A percentile compares a stretch with the other conserved stretches of the same genome.
These are phyloP conservation scores for Drosophila ficusphila DNA, from an alignment of 1,140 invertebrate species.

Conservation along the genomic window DNA sequence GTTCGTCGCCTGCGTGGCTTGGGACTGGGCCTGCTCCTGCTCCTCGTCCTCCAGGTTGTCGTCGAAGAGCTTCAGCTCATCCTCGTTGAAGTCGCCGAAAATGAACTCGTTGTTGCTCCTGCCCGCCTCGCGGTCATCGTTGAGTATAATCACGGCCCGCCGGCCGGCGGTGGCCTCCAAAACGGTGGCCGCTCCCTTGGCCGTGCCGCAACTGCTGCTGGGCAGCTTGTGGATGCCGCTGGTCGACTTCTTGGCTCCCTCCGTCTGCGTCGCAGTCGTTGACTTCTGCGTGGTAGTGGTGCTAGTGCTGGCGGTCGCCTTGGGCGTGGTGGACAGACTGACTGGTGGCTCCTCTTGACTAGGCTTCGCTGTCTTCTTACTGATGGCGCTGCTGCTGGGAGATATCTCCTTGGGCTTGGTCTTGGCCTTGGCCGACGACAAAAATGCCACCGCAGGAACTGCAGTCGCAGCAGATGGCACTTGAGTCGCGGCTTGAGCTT, in stretches of 20 bases:
- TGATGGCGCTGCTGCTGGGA: conserved; percentile 10
- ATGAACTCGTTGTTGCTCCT: conserved; percentile 74
- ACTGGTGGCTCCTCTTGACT: conserved; percentile 40
- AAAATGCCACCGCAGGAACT: not conserved
- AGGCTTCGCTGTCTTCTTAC: conserved; percentile 37
- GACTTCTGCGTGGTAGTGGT: conserved; percentile 30
- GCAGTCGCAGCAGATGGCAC: not conserved
- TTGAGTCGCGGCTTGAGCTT: not conserved
- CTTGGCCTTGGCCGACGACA: conserved; percentile 35
- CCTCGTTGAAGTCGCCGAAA: conserved; percentile 83
- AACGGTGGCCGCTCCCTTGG: conserved; percentile 15
- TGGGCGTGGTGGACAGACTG: not conserved
- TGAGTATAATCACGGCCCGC: conserved; percentile 87
- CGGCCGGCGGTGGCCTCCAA: conserved; percentile 50
- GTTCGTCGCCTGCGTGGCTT: no score
- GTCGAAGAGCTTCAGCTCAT: conserved; percentile 77
- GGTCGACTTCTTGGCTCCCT: conserved; percentile 46
- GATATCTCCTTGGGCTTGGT: conserved; percentile 43
- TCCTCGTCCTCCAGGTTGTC: conserved; percentile 46
- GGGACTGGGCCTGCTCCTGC: not conserved
- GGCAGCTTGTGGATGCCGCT: conserved; percentile 6
- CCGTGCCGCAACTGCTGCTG: conserved; percentile 10
- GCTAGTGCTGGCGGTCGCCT: conserved; percentile 7
- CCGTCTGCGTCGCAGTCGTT: conserved; percentile 62
- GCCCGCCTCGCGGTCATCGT: conserved; percentile 84